Conservation (phyloP, 2,113 vertebrate species). For the Hippoglossus stenolepis region DNA sequence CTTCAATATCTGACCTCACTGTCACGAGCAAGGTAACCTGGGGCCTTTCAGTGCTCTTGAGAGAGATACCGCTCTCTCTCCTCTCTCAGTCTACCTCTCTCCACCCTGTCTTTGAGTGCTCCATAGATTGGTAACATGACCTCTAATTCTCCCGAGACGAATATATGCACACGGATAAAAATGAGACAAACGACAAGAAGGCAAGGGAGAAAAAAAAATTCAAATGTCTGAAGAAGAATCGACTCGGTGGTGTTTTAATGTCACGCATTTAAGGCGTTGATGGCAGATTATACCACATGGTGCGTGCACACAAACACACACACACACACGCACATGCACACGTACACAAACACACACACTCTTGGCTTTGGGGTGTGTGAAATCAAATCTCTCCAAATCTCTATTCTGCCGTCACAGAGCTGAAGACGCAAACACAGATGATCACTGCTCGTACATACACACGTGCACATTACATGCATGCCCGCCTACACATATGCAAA, state of each 20-base stretch:
- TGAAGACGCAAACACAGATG: slow-evolving; percentile 77
- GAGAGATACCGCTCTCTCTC: slow-evolving; percentile 11
- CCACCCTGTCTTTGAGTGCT: slow-evolving; percentile 60
- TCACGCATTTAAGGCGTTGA: slow-evolving; percentile 74
- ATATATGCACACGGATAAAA: slow-evolving; percentile 64
- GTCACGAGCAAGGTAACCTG: slow-evolving; percentile 69
- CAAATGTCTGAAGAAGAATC: slow-evolving; percentile 66
- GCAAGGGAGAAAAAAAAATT: slow-evolving; percentile 16
- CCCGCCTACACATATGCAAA: slow-evolving; percentile 67
- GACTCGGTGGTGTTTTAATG: slow-evolving; percentile 77
- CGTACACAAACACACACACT: slow-evolving; percentile 14
- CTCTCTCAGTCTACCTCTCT: slow-evolving; percentile 42
- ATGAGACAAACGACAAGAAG: slow-evolving; percentile 54
- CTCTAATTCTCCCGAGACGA: slow-evolving; percentile 73
- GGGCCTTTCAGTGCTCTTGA: slow-evolving; percentile 61
- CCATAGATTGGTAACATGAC: slow-evolving; percentile 75
- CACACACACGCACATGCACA: slow-evolving; percentile 23
- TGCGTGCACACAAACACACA: slow-evolving; percentile 18
- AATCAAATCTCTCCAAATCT: slow-evolving; percentile 81
- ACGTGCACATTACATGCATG: slow-evolving; percentile 69
- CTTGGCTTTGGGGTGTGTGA: slow-evolving; percentile 67
- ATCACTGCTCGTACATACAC: slow-evolving; percentile 64
- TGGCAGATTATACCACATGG: slow-evolving; percentile 72
- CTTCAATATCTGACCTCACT: slow-evolving; percentile 69
- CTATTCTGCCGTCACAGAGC: slow-evolving; percentile 73